These are phyloP conservation scores for Hydra vulgaris DNA, from an alignment of 30 jellyfish, hydroid and myxozoan genomes.

Conservation along the genomic window DNA sequence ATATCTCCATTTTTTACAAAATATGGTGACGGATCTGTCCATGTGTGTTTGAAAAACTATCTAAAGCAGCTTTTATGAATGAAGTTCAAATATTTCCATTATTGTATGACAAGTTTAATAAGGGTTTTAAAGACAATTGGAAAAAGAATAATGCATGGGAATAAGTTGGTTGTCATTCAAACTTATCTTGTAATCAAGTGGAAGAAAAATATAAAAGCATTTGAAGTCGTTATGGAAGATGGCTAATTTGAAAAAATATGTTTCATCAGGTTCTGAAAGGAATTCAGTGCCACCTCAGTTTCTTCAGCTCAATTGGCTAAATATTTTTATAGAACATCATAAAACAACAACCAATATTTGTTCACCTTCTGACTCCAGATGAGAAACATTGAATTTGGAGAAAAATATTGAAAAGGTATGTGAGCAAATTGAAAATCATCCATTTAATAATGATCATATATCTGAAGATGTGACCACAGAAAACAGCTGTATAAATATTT, in stretches of 20 bases:
- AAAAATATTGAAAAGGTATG: not conserved
- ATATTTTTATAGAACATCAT: conserved; percentile 32
- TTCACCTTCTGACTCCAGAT: not conserved
- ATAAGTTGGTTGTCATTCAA: conserved; percentile 3
- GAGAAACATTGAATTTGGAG: not conserved
- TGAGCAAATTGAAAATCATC: not conserved
- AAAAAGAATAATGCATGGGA: conserved; percentile 29
- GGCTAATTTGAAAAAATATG: conserved; percentile 13
- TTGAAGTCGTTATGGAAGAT: conserved; percentile 36
- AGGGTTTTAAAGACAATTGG: conserved; percentile 8
- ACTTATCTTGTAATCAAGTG: conserved; percentile 23
- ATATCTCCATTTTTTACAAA: not conserved
- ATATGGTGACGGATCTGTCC: not conserved
- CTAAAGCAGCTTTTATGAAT: conserved; percentile 23
- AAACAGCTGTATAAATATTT: not conserved
- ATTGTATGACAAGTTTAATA: conserved; percentile 15
- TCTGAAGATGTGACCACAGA: not conserved
- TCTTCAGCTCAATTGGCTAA: conserved; percentile 32
- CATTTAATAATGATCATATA: not conserved
- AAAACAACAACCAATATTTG: conserved; percentile 24
- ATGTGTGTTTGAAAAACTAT: not conserved
- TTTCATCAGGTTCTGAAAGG: conserved; percentile 55
- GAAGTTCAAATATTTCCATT: conserved; percentile 13
- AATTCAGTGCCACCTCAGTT: conserved; percentile 21
- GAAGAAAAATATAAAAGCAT: conserved; percentile 32